Percentiles rank a stretch among this genome's conserved stretches.
Conservation (phyloP, 2,888 invertebrate species). For the Trichopoda pennipes region DNA sequence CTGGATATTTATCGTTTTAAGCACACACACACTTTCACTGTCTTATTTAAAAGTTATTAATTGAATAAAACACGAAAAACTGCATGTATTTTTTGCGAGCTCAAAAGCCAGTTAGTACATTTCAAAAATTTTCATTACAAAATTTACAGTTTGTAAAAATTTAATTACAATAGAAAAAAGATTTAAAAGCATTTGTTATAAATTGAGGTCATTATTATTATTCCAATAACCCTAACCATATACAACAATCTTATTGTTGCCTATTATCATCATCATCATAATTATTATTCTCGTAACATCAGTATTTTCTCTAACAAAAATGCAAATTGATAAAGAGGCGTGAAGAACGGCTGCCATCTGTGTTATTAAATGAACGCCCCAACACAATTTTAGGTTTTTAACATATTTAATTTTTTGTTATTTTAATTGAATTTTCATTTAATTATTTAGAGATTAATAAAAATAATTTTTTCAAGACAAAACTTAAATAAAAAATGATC, state of each 20-base stretch:
- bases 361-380: neutral
- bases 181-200: neutral
- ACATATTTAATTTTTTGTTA: neutral
- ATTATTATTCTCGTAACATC: neutral
- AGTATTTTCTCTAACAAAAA: neutral
- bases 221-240: slow-evolving; percentile 50
- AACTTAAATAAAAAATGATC: too few species aligned
- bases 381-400: slow-evolving; percentile 2
- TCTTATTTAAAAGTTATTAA: too few species aligned
- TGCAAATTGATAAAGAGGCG: slow-evolving; percentile 24
- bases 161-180: too few species aligned
- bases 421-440: neutral
- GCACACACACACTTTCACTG: too few species aligned
- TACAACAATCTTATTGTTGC: slow-evolving; percentile 53
- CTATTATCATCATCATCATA: slow-evolving; percentile 8
- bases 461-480: too few species aligned
- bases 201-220: slow-evolving; percentile 27
- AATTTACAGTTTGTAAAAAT: too few species aligned
- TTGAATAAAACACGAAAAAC: too few species aligned
- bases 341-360: neutral
- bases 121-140: too few species aligned
- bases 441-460: too few species aligned
- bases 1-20: too few species aligned
- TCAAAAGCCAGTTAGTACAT: too few species aligned
- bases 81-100: too few species aligned